Base-by-base conservation (phyloP, 1,140 invertebrate species). In the Monomorium pharaonis region DNA sequence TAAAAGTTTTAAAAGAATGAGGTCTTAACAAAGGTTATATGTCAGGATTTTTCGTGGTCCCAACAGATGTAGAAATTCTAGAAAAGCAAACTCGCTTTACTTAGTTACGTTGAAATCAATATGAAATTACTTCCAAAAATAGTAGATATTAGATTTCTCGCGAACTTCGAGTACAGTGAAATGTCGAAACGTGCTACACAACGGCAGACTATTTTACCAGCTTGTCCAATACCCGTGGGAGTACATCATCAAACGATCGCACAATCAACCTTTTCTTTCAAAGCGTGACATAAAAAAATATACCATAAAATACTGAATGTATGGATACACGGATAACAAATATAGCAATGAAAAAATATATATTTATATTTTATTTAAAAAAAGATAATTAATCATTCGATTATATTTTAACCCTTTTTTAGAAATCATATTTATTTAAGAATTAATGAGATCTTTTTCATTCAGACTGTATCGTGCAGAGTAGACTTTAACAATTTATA, bases 191-290 rank as follows among this genome's bases (percentile, higher is more conserved):
- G 18, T 42, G 18, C 24, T 44, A 18, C 18, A 72, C 37, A 81
- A 44, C 24, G 78, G 72, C 78, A 81, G 24, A 37, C 33, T 81
- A 80, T 80, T n/a, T 81, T 81, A 54, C 21, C 49, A 56, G 49
- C 7, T 42, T 67, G 18, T 70, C 6, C 78, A 27, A 81, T 37
- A 27, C 24, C 12, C 24, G 27, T 81, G 18, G 12, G 37, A 58
- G 12, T 58, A 58, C 12, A 70, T 24, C 24, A 56, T 58, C 49
- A 81, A 58, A 81, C 2, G 27, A 24, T 27, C 49, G 16, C 3
- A 56, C 30, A 70, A 56, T 58, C 33, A 21, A 27, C 12, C 6
- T 63, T 44, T 42, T 81, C 21, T 70, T 56, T 24, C 33, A 42
- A 70, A 54, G 21, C 27, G 14, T 21, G 21, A 80, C 21, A 18